phyloP scores from a whole-genome alignment of 2,113 vertebrate genomes.

The Hylia prasina region DNA sequence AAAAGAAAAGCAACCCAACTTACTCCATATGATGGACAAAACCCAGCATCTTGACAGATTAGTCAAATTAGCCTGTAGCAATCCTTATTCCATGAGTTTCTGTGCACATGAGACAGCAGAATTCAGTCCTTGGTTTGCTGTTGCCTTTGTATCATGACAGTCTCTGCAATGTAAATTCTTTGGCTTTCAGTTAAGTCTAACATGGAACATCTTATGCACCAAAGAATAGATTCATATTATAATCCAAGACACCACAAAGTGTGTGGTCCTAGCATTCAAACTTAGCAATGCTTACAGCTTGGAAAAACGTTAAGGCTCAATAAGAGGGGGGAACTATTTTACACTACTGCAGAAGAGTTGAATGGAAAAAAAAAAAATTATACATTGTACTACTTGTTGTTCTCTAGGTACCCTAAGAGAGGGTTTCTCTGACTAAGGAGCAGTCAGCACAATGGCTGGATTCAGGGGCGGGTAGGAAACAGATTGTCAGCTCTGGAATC shows the following conservation, averaged over 20 bases:
- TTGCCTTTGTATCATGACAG: background rate
- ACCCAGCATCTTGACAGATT: slow-evolving; percentile 3
- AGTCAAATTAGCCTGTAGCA: background rate
- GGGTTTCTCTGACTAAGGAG: background rate
- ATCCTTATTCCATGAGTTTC: slow-evolving; percentile 31
- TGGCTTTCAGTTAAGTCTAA: slow-evolving; percentile 29
- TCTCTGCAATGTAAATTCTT: slow-evolving; percentile 24
- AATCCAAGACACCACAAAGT: background rate
- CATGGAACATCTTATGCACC: background rate
- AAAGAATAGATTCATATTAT: background rate
- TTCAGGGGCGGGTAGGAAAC: background rate
- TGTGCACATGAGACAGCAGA: background rate
- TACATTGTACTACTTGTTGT: background rate
- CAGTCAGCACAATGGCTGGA: background rate
- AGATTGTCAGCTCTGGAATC: background rate
- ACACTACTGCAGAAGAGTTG: background rate
- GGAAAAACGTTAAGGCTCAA: slow-evolving; percentile 19
- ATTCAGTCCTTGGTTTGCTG: background rate
- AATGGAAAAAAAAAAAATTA: background rate
- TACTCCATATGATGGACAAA: slow-evolving; percentile 47
- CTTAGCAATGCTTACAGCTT: background rate
- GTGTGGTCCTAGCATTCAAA: background rate
- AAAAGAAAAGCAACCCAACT: background rate
- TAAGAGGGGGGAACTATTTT: background rate
- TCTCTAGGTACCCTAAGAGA: background rate